Base-by-base conservation (phyloP, 2,797 vertebrate genomes). In the Gastrophryne carolinensis region DNA sequence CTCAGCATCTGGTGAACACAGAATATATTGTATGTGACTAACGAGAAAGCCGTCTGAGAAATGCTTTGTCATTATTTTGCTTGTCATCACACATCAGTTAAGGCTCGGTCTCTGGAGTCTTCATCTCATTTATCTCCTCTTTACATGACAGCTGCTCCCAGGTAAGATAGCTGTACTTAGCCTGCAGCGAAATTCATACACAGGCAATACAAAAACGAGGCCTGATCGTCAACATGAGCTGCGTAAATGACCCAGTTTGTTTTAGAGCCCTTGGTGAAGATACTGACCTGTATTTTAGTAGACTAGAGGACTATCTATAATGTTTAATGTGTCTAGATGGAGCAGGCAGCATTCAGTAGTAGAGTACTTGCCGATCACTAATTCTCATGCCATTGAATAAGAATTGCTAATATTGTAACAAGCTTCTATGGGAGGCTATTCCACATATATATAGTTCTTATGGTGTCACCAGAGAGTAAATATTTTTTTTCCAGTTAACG, bases 71-170 rank as follows among this genome's bases (percentile, higher is more conserved):
- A 63, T 63, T 63, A 63, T 30, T 63, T 63, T 41, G 24, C 23
- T 26, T 44, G 56, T 58, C 56, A 58, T 35, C 30, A 37, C 41
- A 37, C 37, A 62, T 62, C 60, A 62, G 60, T 44, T 62, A 26
- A 26, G 60, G 13, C 7, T 41, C 10, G 23, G 58, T 61, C 35
- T 63, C 24, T 2, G 39, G 8, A 63, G 24, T 63, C 6, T 41
- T 63, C 39, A 44, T 47, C 41, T 63, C 3, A 63, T 63, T 44
- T 47, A 63, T 47, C 61, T 63, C 24, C 5, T 47, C 30, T 63
- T 29, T 29, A 63, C 39, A 29, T 47, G 61, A 63, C 24, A 47
- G 24, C 39, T 29, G 11, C 60, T 63, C 35, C 26, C 24, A 24
- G 35, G 7, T 13, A 44, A 11, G 15, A 17, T n/a, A 44, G 39